Evolutionary conservation across 2,797 vertebrate species (phyloP).

Genomic region (Valencia hispanica): DNA sequence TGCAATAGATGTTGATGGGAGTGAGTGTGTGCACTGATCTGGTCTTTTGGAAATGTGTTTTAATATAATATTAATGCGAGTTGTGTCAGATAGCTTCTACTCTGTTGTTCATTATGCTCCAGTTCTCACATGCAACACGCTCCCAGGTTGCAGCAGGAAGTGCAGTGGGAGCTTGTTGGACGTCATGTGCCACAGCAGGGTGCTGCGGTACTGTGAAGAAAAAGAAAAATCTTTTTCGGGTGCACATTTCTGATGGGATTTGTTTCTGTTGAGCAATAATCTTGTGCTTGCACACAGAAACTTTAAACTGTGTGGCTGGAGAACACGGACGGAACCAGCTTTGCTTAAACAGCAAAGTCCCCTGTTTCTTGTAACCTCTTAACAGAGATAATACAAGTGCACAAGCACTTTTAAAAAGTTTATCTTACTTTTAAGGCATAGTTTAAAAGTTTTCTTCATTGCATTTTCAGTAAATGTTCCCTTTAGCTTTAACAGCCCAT

Average conservation of each 20-base stretch:
- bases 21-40: constrained; percentile 63
- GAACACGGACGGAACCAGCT: constrained; percentile 37
- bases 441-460: constrained; percentile 42
- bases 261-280: constrained; percentile 17
- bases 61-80: constrained; percentile 70
- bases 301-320: constrained; percentile 15
- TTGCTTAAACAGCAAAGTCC: constrained; percentile 38
- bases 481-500: constrained; percentile 31
- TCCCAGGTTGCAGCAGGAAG: constrained; percentile 16
- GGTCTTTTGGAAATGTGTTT: constrained; percentile 58
- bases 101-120: constrained; percentile 64
- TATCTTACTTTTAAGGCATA: constrained; percentile 34
- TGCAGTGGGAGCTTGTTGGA: constrained; percentile 13
- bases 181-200: constrained; percentile 17
- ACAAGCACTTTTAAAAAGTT: constrained; percentile 26
- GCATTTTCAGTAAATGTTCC: constrained; percentile 28
- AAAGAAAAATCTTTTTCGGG: constrained; percentile 10
- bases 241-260: constrained; percentile 7
- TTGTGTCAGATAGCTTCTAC: constrained; percentile 63
- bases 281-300: constrained; percentile 13
- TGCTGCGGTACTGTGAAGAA: not conserved
- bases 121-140: constrained; percentile 55
- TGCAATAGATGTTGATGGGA: constrained; percentile 48
- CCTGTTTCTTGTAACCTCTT: constrained; percentile 30
- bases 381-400: constrained; percentile 40